Base-by-base conservation (phyloP, 2,113 vertebrate species). In the Daphoenositta chrysoptera region DNA sequence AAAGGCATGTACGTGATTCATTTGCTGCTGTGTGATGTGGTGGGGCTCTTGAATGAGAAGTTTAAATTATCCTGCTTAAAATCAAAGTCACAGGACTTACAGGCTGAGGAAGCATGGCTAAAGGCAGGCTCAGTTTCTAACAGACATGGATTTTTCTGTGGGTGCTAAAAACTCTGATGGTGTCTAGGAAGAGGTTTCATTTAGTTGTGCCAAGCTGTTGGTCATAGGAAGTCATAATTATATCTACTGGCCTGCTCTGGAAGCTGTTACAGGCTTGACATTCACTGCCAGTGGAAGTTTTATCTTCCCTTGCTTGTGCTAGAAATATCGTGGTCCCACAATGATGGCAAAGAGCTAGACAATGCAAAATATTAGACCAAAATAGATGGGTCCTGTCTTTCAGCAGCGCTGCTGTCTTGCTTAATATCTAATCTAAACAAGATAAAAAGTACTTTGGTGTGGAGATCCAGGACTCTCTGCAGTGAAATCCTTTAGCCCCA, bases 1-100 rank as follows among this genome's bases (percentile, higher is more conserved):
- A 97, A 93, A 95, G 86, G 90, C 64, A 93, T 61, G 92, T 89
- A 84, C n/a, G 35, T 95, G 91, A 97, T 96, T 97, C 86, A 87
- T 89, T 82, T 39, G 2, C 19, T 94, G 90, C 68, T 72, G 80
- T 92, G 91, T 97, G 90, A 80, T 90, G 89, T 91, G 95, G 89
- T 89, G 71, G 58, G 93, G 89, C 56, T 87, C 57, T 79, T 61
- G 57, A 93, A 88, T 42, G 47, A 73, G 70, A 77, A 7, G 3
- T 88, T 94, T 93, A 83, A 94, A 70, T 23, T 22, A 45, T 51
- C 40, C 63, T 83, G 56, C 68, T 92, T 81, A 56, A 73, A 96
- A 90, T 93, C 79, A 66, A 84, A n/a, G 35, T 80, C 45, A 14
- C 3, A 70, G 47, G 42, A 35, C 50, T 83, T 54, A 47, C 5